Evolutionary conservation across 2,113 vertebrate genomes (phyloP).

Genomic region (Thinocorus orbignyianus): DNA sequence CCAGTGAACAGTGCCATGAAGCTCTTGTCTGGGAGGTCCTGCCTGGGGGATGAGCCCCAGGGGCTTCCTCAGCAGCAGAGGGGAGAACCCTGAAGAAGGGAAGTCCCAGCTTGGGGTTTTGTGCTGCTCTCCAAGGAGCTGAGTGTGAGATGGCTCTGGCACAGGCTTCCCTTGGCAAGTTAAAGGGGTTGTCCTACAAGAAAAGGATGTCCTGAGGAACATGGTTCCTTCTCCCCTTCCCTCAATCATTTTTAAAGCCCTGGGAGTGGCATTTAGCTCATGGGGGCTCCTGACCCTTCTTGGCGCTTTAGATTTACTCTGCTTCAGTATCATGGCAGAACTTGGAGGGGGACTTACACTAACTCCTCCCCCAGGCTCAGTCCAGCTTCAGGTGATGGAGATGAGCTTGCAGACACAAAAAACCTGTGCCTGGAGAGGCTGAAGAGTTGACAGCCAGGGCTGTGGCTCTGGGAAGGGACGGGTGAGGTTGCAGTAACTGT

Average conservation of each 20-base stretch:
- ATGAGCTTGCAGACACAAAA: neutral
- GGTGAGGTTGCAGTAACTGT: neutral
- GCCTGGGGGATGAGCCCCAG: neutral
- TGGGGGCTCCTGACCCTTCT: neutral
- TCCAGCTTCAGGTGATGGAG: neutral
- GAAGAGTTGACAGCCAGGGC: neutral
- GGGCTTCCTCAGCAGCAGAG: neutral
- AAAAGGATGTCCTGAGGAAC: neutral
- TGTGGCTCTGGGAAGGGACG: neutral
- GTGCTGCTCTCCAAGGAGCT: neutral
- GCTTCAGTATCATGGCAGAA: neutral
- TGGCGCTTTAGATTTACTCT: neutral
- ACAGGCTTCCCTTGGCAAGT: neutral
- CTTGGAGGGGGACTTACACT: too few species aligned
- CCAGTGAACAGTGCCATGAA: accelerated
- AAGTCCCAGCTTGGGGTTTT: neutral
- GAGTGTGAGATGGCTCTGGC: accelerated
- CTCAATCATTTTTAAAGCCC: neutral
- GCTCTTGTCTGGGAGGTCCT: neutral
- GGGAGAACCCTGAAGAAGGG: neutral
- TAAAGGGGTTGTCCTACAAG: neutral
- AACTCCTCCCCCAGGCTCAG: neutral
- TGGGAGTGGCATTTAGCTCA: neutral
- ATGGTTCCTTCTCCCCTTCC: neutral
- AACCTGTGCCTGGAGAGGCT: neutral